Evolutionary conservation across 2,888 invertebrate genomes (phyloP).

Genomic region (Uloborus plumipes): DNA sequence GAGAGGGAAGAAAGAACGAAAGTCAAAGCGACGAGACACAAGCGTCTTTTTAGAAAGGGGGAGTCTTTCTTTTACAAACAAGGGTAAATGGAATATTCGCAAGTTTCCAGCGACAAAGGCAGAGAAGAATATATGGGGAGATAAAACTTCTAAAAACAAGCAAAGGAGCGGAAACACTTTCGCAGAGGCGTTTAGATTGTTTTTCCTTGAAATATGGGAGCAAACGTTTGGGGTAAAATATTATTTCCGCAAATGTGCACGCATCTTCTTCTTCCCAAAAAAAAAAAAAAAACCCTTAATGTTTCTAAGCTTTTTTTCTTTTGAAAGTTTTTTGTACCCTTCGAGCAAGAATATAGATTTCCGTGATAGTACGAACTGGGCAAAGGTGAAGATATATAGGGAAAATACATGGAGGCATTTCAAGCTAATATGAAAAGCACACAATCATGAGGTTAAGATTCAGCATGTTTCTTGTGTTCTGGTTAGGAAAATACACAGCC

Average conservation of each 20-base stretch:
- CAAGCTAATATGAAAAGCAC: too few species aligned
- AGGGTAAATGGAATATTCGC: conserved; percentile 57
- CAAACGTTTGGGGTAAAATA: conserved; percentile 58
- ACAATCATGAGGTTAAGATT: too few species aligned
- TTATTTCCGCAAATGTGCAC: conserved; percentile 47
- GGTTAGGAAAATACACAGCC: too few species aligned
- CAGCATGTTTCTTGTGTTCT: too few species aligned
- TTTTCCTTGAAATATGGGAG: conserved; percentile 59
- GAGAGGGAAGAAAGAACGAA: neutral
- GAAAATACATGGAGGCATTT: too few species aligned
- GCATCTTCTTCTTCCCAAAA: conserved; percentile 2
- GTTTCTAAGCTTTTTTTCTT: conserved; percentile 27
- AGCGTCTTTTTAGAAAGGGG: conserved; percentile 36
- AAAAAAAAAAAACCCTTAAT: conserved; percentile 30
- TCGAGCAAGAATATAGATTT: too few species aligned
- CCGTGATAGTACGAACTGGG: too few species aligned
- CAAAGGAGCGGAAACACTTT: conserved; percentile 56
- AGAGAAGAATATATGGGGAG: conserved; percentile 49
- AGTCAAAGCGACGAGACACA: conserved; percentile 16
- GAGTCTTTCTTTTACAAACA: conserved; percentile 45
- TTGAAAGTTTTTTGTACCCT: conserved; percentile 17
- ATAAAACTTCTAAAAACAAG: conserved; percentile 61
- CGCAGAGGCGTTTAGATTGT: conserved; percentile 54
- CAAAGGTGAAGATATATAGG: too few species aligned
- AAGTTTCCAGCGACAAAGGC: conserved; percentile 53